Evolutionary conservation across 1,140 invertebrate species (phyloP).

Genomic region (Drosophila aff.): DNA sequence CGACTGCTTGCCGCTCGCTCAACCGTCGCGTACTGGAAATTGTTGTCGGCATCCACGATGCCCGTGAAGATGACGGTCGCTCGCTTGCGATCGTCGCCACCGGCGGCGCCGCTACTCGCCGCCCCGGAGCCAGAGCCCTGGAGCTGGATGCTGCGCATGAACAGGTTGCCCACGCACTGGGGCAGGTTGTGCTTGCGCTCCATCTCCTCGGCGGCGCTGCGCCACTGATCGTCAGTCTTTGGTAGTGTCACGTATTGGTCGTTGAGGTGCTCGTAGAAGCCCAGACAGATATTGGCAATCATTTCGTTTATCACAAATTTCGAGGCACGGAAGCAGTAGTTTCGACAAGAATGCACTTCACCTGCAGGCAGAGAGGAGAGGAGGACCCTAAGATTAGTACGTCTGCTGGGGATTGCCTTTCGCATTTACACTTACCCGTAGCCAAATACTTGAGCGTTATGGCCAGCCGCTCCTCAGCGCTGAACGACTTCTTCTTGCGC

Average conservation of each 20-base stretch:
- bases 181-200: slow-evolving; percentile 74
- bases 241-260: slow-evolving; percentile 83
- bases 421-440: slow-evolving; percentile 63
- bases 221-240: slow-evolving; percentile 85
- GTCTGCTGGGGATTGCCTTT: neutral
- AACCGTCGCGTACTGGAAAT: slow-evolving; percentile 78
- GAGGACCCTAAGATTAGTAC: neutral
- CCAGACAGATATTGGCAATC: slow-evolving; percentile 84
- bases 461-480: slow-evolving; percentile 81
- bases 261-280: slow-evolving; percentile 83
- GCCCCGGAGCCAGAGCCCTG: slow-evolving; percentile 48
- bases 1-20: slow-evolving; percentile 69
- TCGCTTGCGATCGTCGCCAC: slow-evolving; percentile 67
- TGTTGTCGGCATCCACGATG: slow-evolving; percentile 79
- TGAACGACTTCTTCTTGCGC: slow-evolving; percentile 82
- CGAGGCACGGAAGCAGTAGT: slow-evolving; percentile 85
- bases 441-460: slow-evolving; percentile 85
- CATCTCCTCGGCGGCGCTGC: slow-evolving; percentile 69
- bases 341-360: slow-evolving; percentile 84
- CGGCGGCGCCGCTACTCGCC: slow-evolving; percentile 30
- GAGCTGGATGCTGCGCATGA: slow-evolving; percentile 79
- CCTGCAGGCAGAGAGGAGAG: slow-evolving; percentile 45
- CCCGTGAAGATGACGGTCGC: slow-evolving; percentile 78
- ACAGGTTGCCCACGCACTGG: slow-evolving; percentile 76
- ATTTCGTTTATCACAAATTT: slow-evolving; percentile 85